phyloP scores from a whole-genome alignment of 2,113 vertebrate genomes.

The Mesoclemmys tuberculata region DNA sequence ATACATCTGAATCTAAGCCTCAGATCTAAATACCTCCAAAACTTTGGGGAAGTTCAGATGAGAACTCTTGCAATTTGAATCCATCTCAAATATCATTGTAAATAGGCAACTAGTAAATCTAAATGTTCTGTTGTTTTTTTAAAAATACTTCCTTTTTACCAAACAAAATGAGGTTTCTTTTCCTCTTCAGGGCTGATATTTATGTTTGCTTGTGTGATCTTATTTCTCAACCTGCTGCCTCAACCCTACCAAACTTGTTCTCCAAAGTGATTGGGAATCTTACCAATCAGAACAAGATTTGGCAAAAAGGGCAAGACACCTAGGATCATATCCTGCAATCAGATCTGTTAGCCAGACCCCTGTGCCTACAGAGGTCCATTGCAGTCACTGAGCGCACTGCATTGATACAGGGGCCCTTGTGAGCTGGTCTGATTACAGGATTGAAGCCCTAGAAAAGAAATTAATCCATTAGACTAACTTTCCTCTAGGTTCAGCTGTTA shows the following conservation, averaged over 20 bases:
- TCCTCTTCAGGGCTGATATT: conserved; percentile 54
- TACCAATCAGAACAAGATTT: conserved; percentile 46
- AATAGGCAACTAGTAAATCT: conserved; percentile 46
- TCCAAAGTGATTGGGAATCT: not conserved
- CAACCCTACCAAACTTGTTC: conserved; percentile 52
- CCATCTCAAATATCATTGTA: conserved; percentile 40
- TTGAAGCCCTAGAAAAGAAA: not conserved
- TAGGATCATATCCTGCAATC: not conserved
- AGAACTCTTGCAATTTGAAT: conserved; percentile 48
- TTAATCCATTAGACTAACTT: not conserved
- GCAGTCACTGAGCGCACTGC: not conserved
- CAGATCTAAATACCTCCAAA: conserved; percentile 11
- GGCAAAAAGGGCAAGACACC: conserved; percentile 44
- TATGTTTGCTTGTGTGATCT: conserved; percentile 40
- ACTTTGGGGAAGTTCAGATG: conserved; percentile 52
- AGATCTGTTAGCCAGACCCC: conserved; percentile 25
- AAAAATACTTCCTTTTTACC: conserved; percentile 58
- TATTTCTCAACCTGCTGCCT: conserved; percentile 51
- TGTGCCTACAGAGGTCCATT: not conserved
- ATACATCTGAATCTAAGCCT: conserved; percentile 35
- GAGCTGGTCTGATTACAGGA: not conserved
- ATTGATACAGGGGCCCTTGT: not conserved
- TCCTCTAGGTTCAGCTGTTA: not conserved
- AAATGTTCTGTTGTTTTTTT: conserved; percentile 40
- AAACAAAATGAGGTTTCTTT: conserved; percentile 63